Evolutionary conservation across 1,140 invertebrate species (phyloP), one percentile per base, ranked within the genome.

Genomic region (Lepidostoma basale): DNA sequence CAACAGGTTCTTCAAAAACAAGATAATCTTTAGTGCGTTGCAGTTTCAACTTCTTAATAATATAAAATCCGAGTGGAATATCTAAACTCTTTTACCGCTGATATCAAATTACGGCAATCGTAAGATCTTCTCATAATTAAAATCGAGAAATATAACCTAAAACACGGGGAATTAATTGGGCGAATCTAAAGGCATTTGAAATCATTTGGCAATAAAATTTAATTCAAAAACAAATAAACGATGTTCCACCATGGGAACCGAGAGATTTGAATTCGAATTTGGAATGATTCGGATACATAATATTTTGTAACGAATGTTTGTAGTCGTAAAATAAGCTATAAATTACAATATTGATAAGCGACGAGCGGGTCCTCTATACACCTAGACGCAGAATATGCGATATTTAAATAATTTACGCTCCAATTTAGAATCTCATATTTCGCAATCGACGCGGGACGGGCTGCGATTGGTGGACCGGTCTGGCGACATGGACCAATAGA

Each of bases 371-470:
- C 4, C 5, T 14, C 20, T 49, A 23, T 2, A 26, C n/a, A 42
- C 56, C 56, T 22, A 28, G 12, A 9, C 39, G 23, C 23, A n/a
- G 40, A 22, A 42, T 60, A 8, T 14, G 58, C 22, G 58, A 42
- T 10, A 60, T 60, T 62, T 47, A 47, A 62, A 62, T 62, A 62
- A 62, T 47, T 62, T 62, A 62, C 28, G 60, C 60, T 62, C 60
- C 42, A 62, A 49, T 62, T 62, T 62, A 68, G 26, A 58, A 36
- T 52, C 42, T 68, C 54, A 62, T 52, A 68, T 68, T 68, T 68
- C 58, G 66, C 58, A 60, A 60, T 60, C 42, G 56, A 60, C 39
- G 39, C 56, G 54, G 42, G 14, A 40, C 9, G 49, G 36, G n/a
- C 33, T 44, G 39, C 44, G 14, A 69, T 69, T 70, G 63, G 69